Base-by-base conservation (phyloP, 1,140 invertebrate genomes). In the Phymorhynchus buccinoides region DNA sequence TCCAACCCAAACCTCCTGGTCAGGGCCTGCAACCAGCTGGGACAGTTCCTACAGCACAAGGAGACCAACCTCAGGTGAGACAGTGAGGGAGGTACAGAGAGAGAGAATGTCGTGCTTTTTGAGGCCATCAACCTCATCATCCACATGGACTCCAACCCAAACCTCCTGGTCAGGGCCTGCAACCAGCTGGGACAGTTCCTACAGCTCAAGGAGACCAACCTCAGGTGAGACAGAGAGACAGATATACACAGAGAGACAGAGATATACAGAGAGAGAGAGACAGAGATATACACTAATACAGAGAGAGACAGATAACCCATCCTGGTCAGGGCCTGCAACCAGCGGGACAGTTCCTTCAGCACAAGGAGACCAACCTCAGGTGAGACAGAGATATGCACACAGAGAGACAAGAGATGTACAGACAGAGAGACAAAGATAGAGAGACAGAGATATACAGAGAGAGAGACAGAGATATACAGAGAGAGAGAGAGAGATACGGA, bases 91-190 rank as follows among this genome's bases (percentile, higher is more conserved):
- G 86, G 98, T 98, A 79, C 99, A 99, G 93, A 99, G 99, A 93
- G 98, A 99, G 92, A 99, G 94, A 99, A 99, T 95, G 98, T 99
- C 68, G 98, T 99, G 30, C 95, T 99, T 1, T 99, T 99, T 95
- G 99, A 99, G 95, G 99, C 99, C 32, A 99, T 99, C 91, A 99
- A 98, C 94, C 95, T 99, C 85, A 99, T 99, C 90, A 99, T 99
- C 91, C 99, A 99, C 92, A 99, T 99, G 94, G 99, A 99, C 92
- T 91, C 97, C 94, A 99, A 99, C 94, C 97, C 98, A 37, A 98
- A 98, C 94, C 95, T 99, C 82, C 94, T 99, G 90, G 99, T 99
- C 30, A 95, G 99, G 86, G 99, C 98, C 79, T 99, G 99, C 93
- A 99, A 99, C 94, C 99, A 99, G 92, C 95, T 99, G 79, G 99